Conservation (phyloP, 2,113 vertebrate genomes). For the Aleadryas rufinucha region DNA sequence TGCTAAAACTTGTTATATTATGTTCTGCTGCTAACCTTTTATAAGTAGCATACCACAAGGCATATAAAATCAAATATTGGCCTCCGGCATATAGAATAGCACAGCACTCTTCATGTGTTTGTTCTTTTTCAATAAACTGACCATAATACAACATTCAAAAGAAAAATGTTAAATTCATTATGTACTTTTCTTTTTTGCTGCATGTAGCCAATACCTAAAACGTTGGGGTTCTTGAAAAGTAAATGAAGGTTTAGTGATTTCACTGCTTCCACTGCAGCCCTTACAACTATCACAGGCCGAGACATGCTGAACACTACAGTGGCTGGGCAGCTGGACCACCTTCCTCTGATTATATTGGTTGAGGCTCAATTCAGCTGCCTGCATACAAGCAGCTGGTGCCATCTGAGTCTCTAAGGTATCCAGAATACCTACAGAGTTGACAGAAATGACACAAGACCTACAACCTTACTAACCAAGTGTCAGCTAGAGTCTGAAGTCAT, state of each 20-base stretch:
- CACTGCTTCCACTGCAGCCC: not conserved
- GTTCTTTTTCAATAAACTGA: not conserved
- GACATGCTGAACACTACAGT: not conserved
- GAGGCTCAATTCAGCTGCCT: not conserved
- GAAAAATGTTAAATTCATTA: not conserved
- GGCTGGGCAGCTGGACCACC: not conserved
- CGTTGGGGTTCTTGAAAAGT: not conserved
- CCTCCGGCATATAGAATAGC: not conserved
- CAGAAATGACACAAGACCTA: not conserved
- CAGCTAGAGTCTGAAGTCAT: not conserved
- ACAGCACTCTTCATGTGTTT: not conserved
- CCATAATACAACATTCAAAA: rapidly evolving
- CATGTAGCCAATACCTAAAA: not conserved
- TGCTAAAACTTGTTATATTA: not conserved
- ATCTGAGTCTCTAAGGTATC: not conserved
- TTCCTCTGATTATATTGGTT: not conserved
- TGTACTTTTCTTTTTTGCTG: not conserved
- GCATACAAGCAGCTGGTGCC: not conserved
- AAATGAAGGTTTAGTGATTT: not conserved
- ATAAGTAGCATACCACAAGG: not conserved
- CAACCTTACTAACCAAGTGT: not conserved
- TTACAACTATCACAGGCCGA: not conserved
- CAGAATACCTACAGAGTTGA: not conserved
- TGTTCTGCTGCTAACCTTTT: not conserved
- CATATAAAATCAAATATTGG: not conserved